Percentiles rank a stretch among this genome's conserved stretches.
Conservation (phyloP, 2,113 vertebrate species). For the Cheirogaleus medius region DNA sequence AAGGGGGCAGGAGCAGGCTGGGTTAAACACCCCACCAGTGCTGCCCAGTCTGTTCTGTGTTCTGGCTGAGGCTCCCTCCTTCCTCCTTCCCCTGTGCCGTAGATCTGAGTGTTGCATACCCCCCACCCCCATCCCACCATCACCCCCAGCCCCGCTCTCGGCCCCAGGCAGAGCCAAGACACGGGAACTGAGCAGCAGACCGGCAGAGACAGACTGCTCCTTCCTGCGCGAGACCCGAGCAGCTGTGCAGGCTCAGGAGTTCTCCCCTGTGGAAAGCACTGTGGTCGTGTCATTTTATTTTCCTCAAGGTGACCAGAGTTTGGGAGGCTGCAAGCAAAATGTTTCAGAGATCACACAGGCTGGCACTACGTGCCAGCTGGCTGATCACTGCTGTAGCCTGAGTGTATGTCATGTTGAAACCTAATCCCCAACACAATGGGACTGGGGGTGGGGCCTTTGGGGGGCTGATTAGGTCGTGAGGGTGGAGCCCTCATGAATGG, state of each 20-base stretch:
- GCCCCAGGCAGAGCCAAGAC: not conserved
- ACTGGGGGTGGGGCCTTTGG: not conserved
- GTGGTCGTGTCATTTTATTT: not conserved
- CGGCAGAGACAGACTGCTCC: not conserved
- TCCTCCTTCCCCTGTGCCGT: not conserved
- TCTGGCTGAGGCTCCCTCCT: not conserved
- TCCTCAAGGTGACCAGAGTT: not conserved
- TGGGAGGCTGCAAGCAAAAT: not conserved
- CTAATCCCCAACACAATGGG: not conserved
- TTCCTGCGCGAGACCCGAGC: fast-evolving
- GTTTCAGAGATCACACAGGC: not conserved
- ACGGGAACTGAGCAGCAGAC: not conserved
- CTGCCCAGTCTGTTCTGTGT: not conserved
- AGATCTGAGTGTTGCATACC: not conserved
- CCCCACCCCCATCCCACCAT: too few species aligned
- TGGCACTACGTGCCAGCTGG: not conserved
- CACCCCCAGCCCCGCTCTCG: fast-evolving
- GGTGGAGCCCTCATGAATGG: not conserved
- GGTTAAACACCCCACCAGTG: not conserved
- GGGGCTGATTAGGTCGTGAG: too few species aligned
- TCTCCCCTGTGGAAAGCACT: fast-evolving
- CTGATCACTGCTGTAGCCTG: not conserved
- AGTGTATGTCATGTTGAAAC: not conserved
- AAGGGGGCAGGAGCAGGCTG: not conserved
- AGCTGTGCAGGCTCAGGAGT: not conserved